phyloP scores from a whole-genome alignment of 1,140 invertebrate species.

The Amphibalanus amphitrite region DNA sequence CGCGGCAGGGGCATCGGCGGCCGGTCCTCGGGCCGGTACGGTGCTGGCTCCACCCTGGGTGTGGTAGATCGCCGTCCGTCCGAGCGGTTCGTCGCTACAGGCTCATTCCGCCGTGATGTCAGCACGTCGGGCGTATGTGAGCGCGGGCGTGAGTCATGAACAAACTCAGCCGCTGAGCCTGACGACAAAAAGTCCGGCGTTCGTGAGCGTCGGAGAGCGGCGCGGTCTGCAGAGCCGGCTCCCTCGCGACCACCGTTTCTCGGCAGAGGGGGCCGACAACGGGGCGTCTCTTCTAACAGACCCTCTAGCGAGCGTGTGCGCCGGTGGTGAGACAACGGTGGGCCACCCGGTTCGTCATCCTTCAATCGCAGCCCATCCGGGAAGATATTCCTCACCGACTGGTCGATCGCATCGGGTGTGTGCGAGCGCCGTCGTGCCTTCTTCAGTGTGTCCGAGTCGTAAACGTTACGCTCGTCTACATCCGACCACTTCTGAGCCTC shows the following conservation, averaged over 20 bases:
- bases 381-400: constrained; percentile 18
- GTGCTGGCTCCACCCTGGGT: constrained; percentile 4
- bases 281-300: constrained; percentile 35
- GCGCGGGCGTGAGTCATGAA: neutral
- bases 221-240: no score
- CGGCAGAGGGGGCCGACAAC: constrained; percentile 4
- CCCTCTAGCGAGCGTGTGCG: constrained; percentile 40
- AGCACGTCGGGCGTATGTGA: neutral
- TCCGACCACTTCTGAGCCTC: constrained; percentile 19
- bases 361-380: constrained; percentile 18
- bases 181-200: neutral
- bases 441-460: constrained; percentile 20
- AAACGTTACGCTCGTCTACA: constrained; percentile 20
- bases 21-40: neutral
- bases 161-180: neutral
- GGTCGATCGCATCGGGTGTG: constrained; percentile 13
- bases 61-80: neutral
- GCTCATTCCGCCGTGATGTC: neutral
- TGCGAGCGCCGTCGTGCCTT: constrained; percentile 16
- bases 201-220: neutral
- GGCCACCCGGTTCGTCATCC: constrained; percentile 9
- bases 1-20: constrained; percentile 9
- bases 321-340: constrained; percentile 13
- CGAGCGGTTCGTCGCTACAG: no score
- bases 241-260: neutral